Evolutionary conservation across 2,797 vertebrate genomes (phyloP).

Genomic region (Chelonia mydas): DNA sequence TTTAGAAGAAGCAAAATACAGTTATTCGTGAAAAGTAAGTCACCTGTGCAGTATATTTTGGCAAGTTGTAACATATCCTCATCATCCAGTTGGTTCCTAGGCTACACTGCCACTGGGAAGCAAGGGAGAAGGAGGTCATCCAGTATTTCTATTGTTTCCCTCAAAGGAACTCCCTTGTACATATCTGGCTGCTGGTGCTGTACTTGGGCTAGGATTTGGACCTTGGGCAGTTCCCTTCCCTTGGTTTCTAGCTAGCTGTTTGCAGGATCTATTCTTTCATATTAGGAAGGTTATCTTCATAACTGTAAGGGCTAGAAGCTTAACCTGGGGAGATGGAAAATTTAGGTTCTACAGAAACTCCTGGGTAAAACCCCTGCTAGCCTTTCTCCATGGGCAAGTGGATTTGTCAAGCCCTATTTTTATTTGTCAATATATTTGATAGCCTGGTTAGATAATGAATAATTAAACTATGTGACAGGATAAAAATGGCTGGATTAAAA

Average conservation of each 20-base stretch:
- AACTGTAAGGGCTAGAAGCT: not conserved
- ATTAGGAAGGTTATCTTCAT: not conserved
- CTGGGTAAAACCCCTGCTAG: slow-evolving; percentile 34
- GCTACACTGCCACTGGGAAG: not conserved
- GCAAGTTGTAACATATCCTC: not conserved
- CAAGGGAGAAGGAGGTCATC: not conserved
- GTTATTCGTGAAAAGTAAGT: not conserved
- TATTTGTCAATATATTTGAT: not conserved
- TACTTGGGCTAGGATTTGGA: not conserved
- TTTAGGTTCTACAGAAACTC: slow-evolving; percentile 29
- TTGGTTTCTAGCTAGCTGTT: not conserved
- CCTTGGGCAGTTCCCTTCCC: not conserved
- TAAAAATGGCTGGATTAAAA: not conserved
- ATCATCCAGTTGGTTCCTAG: not conserved
- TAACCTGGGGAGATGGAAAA: not conserved
- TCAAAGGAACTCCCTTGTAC: not conserved
- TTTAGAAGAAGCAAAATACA: not conserved
- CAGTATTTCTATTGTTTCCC: not conserved
- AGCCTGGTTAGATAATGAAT: not conserved
- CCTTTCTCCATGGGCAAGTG: slow-evolving; percentile 58
- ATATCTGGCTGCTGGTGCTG: not conserved
- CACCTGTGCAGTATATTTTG: not conserved
- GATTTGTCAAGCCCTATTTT: slow-evolving; percentile 7
- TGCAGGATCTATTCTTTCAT: not conserved
- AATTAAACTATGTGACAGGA: not conserved